Base-by-base conservation (phyloP, 2,113 vertebrate species). In the Astatotilapia flaviijosephi region DNA sequence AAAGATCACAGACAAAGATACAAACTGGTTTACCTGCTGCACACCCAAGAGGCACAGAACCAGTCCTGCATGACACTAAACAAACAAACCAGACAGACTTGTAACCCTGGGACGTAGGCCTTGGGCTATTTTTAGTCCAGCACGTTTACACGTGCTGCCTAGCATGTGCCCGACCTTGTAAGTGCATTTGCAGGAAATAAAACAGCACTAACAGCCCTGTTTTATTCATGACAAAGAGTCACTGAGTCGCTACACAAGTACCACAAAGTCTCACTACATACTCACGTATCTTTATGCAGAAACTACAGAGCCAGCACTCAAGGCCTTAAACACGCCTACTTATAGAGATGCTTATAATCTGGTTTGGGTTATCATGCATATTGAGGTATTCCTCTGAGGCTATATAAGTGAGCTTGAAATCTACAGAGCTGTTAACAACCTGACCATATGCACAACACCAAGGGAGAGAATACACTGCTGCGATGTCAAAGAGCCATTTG, bases 191-290 rank as follows among this genome's bases (percentile, higher is more conserved):
- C 62, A n/a, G 56, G 83, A 79, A 90, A 93, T 88, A 89, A 93
- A 92, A 90, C 83, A 77, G 62, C 84, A 77, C 92, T 92, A 62
- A 58, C 49, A 86, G n/a, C 17, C 73, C 93, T 96, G 77, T 92
- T 94, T 96, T 94, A 97, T 96, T 96, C 53, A 96, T 86, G 53
- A 54, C 28, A 40, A 26, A 45, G 56, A 93, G 87, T 73, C 45
- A 83, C 60, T 45, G 87, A 93, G 79, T 90, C 91, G 54, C 83
- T 84, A 77, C 68, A 7, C 45, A 65, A 83, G 80, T 82, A 80
- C 53, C 83, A 62, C 47, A 79, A 40, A 89, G 84, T 40, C 33
- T 37, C n/a, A 7, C 68, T 21, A 14, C 21, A 17, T 21, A n/a
- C 23, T 70, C 42, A 8, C 47, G 47, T 86, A 88, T 90, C 86